phyloP scores from a whole-genome alignment of 2,113 vertebrate species.

The Silurus asotus region DNA sequence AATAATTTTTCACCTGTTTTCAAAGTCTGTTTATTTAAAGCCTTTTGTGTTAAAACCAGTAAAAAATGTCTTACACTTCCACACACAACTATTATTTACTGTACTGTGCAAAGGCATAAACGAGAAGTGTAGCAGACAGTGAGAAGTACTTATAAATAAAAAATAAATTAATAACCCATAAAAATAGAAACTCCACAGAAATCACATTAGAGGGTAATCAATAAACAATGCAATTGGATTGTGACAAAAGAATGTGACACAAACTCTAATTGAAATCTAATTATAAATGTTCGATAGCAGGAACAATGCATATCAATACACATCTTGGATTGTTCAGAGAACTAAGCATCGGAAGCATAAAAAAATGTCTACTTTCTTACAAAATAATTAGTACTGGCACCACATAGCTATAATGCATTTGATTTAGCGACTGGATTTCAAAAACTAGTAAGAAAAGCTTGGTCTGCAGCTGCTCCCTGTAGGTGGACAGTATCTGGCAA shows the following conservation, averaged over 20 bases:
- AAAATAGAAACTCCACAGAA: background rate
- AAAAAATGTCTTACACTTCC: background rate
- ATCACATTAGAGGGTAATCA: background rate
- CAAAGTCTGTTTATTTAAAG: background rate
- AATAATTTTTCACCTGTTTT: background rate
- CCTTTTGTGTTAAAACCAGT: background rate
- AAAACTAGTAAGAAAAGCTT: background rate
- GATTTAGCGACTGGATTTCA: slow-evolving; percentile 12
- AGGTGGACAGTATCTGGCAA: slow-evolving; percentile 37
- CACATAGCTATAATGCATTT: background rate
- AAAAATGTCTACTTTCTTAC: background rate
- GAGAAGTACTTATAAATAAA: background rate
- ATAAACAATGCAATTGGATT: background rate
- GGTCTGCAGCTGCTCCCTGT: slow-evolving; percentile 11
- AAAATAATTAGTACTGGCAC: background rate
- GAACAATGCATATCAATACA: background rate
- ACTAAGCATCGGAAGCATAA: background rate
- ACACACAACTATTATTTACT: background rate
- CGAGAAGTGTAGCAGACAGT: background rate
- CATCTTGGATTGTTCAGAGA: background rate
- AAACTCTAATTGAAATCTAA: slow-evolving; percentile 3
- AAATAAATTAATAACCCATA: background rate
- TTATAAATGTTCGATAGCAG: background rate
- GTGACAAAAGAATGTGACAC: background rate
- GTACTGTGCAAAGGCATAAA: background rate